phyloP scores from a whole-genome alignment of 2,113 vertebrate genomes.

The Athene cunicularia region DNA sequence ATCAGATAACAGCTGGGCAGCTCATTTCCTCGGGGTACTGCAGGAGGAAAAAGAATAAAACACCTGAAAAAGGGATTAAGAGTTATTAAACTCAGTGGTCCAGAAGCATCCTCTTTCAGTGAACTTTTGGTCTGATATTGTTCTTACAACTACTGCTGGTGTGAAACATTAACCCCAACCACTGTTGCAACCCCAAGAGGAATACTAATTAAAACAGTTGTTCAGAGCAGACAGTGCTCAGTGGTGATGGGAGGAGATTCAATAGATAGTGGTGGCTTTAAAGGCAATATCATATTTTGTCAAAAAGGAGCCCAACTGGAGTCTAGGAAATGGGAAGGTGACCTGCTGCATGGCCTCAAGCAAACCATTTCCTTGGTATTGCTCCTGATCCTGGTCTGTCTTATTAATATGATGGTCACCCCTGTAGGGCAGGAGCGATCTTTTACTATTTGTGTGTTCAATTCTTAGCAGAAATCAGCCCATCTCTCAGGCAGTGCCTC shows the following conservation, averaged over 20 bases:
- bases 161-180: neutral
- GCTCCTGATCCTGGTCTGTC: neutral
- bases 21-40: neutral
- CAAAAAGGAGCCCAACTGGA: neutral
- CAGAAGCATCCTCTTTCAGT: neutral
- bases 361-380: neutral
- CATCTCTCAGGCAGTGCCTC: neutral
- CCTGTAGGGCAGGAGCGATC: neutral
- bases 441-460: neutral
- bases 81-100: neutral
- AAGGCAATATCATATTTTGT: neutral
- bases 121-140: neutral
- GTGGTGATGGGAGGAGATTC: neutral
- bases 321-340: neutral
- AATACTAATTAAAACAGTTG: constrained; percentile 20
- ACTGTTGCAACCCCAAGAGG: neutral
- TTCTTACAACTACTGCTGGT: neutral
- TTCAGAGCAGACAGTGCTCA: neutral
- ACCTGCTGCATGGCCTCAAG: neutral
- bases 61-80: neutral
- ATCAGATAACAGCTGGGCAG: neutral
- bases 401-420: neutral
- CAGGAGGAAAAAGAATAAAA: neutral
- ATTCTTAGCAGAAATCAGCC: constrained; percentile 30
- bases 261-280: neutral